Base-by-base conservation (phyloP, 1,140 invertebrate species). In the Bombyx mandarina region DNA sequence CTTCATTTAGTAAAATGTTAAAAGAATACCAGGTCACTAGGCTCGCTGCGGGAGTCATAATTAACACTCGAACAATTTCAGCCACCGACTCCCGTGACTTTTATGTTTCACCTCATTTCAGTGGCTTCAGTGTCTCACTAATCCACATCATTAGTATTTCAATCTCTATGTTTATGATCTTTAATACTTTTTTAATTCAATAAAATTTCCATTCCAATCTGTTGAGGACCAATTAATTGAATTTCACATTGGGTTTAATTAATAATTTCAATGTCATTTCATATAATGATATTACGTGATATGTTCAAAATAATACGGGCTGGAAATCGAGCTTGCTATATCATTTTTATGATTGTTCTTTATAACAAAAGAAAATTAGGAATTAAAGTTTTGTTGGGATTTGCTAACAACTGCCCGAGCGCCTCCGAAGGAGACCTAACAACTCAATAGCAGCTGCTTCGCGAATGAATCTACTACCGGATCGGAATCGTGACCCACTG, bases 91-190 rank as follows among this genome's bases (percentile, higher is more conserved):
- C 8, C 10, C 43, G 51, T 10, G 48, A 47, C 58, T 48, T 60
- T 58, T 50, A 61, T 65, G 59, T 67, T 59, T 57, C 65, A 63
- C 56, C 56, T 66, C 58, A 60, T 57, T 64, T 60, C 52, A 55
- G 51, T 58, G 58, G 46, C 55, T 47, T 45, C 48, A 9, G 47
- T 18, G 44, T 48, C 52, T 58, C 35, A 54, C 54, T 52, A 52
- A 48, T 43, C 52, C 46, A 43, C 44, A 45, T 54, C 46, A 49
- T 48, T 54, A 52, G 43, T 52, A 52, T 35, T 6, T 5, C 42
- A 7, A 46, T 22, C 6, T 22, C n/a, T 26, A 54, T 4, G 18
- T 55, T n/a, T 46, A 18, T 35, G 8, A 5, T 48, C 7, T 10
- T 26, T 8, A 26, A 35, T 5, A 35, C 4, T 35, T 10, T 54